Evolutionary conservation across 2,888 invertebrate genomes (phyloP).

Genomic region (Ennomos quercinarius): DNA sequence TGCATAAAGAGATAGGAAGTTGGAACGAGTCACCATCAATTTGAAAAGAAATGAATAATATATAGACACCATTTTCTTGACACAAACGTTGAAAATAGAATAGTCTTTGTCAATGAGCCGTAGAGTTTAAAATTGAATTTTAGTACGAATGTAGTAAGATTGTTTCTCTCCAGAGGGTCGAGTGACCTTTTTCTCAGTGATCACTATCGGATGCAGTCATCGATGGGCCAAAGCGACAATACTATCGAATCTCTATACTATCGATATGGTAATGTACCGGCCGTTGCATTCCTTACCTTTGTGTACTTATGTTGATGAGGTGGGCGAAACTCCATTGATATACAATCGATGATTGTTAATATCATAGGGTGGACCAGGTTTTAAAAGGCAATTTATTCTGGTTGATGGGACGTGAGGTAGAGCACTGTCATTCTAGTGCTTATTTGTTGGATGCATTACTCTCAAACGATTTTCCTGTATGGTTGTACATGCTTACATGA

Average conservation of each 20-base stretch:
- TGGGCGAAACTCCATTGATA: slow-evolving; percentile 82
- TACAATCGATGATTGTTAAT: slow-evolving; percentile 79
- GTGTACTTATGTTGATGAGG: slow-evolving; percentile 82
- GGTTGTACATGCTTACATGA: not conserved
- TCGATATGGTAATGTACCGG: slow-evolving; percentile 75
- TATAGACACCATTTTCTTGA: slow-evolving; percentile 48
- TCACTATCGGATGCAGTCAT: slow-evolving; percentile 73
- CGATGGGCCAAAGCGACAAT: slow-evolving; percentile 75
- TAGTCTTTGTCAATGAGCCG: slow-evolving; percentile 36
- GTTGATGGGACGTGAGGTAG: slow-evolving; percentile 72
- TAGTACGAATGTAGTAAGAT: slow-evolving; percentile 39
- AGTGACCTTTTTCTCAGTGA: slow-evolving; percentile 72
- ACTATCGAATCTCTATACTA: slow-evolving; percentile 64
- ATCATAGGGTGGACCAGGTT: slow-evolving; percentile 72
- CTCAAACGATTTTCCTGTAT: slow-evolving; percentile 23
- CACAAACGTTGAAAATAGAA: slow-evolving; percentile 19
- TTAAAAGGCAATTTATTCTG: slow-evolving; percentile 79
- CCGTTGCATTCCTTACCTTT: slow-evolving; percentile 73
- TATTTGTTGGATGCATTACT: slow-evolving; percentile 28
- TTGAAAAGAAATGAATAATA: slow-evolving; percentile 72
- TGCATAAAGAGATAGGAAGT: slow-evolving; percentile 65
- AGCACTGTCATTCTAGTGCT: slow-evolving; percentile 65
- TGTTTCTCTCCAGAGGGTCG: slow-evolving; percentile 62
- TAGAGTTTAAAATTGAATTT: slow-evolving; percentile 51
- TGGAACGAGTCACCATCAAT: slow-evolving; percentile 75